Base-by-base conservation (phyloP, 2,797 vertebrate genomes). In the Lacerta bilineata region DNA sequence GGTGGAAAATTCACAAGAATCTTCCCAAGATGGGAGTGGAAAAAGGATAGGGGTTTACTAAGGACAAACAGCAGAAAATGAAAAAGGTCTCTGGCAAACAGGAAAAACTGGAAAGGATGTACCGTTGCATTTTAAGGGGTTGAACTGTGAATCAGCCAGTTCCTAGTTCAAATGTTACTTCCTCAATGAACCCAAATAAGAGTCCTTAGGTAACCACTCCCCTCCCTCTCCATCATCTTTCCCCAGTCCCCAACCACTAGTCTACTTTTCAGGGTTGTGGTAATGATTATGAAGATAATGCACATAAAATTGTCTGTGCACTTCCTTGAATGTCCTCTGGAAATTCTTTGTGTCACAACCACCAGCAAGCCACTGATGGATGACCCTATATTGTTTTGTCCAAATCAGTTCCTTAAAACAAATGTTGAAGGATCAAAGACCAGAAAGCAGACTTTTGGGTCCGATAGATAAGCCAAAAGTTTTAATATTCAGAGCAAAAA, bases 401-500 rank as follows among this genome's bases (percentile, higher is more conserved):
- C 11, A 18, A 6, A 0, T 39, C 78, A 50, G 8, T 7, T 43
- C 69, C 7, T 39, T 33, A 29, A 25, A 15, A 27, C 36, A 82
- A 78, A 69, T 3, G 0, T 84, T n/a, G 29, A n/a, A 18, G 36
- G 80, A 2, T 27, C 11, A 83, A 64, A 27, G 10, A 59, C 4
- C 25, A 18, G 50, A 69, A 69, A 68, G 41, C 75, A 36, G 8
- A 1, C 2, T 39, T 75, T 75, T 80, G 29, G 33, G 27, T 72
- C 20, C 0, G 55, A 74, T 2, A 36, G 23, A 69, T 1, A 50
- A 8, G 36, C 0, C 90, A 2, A 1, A 29, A 29, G 7, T 0
- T 18, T 64, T 68, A 61, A 1, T 2, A 81, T 59, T 4, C 84
- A 89, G 91, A 92, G 80, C 8, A 20, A 91, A 55, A 81, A 46